These are phyloP conservation scores for Stylophora pistillata DNA, from an alignment of 64 coral and sea anemone species.

Conservation along the genomic window DNA sequence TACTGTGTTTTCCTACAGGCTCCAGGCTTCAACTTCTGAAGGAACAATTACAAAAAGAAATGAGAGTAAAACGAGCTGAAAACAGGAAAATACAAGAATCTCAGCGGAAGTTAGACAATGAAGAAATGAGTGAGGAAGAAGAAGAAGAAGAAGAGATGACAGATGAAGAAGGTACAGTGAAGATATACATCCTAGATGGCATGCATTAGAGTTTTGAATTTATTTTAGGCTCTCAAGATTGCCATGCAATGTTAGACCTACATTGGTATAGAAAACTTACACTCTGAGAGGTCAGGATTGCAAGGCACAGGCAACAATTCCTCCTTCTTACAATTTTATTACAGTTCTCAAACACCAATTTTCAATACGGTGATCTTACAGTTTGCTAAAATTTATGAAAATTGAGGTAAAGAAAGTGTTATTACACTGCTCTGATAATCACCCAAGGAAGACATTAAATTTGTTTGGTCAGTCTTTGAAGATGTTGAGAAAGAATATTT, in stretches of 20 bases:
- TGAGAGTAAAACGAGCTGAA: conserved; percentile 87
- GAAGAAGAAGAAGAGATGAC: conserved; percentile 76
- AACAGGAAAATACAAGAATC: conserved; percentile 84
- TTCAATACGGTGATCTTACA: too few relatives aligned
- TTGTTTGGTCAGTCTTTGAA: neutral
- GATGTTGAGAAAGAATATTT: too few relatives aligned
- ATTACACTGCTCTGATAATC: neutral
- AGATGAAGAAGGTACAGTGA: conserved; percentile 65
- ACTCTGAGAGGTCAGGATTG: too few relatives aligned
- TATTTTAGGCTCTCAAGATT: neutral
- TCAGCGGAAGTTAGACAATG: conserved; percentile 85
- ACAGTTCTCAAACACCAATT: too few relatives aligned
- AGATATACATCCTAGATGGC: neutral
- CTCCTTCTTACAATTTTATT: too few relatives aligned
- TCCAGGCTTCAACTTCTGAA: conserved; percentile 76
- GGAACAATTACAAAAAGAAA: conserved; percentile 80
- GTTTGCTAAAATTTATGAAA: too few relatives aligned
- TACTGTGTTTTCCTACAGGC: conserved; percentile 35
- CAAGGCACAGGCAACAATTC: too few relatives aligned
- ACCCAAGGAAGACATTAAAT: neutral
- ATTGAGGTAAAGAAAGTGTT: too few relatives aligned
- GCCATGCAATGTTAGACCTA: neutral
- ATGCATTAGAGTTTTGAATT: neutral
- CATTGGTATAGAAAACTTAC: too few relatives aligned
- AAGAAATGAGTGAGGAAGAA: conserved; percentile 98